Conservation (phyloP, 2,888 invertebrate species). For the Ophion ventricosus region DNA sequence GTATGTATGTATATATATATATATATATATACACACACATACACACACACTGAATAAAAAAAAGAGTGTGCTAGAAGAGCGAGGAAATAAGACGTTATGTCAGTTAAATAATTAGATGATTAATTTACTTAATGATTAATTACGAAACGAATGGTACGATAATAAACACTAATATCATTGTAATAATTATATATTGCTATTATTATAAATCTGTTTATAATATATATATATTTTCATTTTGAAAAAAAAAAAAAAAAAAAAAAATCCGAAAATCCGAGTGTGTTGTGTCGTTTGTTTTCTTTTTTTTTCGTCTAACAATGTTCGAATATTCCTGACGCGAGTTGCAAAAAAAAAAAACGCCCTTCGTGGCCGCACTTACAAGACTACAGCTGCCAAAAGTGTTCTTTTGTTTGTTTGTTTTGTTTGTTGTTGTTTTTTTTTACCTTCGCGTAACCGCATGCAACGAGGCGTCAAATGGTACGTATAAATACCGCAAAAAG, state of each 20-base stretch:
- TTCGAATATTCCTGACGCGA: constrained; percentile 23
- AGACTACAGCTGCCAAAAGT: constrained; percentile 46
- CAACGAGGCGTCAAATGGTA: constrained; percentile 68
- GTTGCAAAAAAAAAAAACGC: constrained; percentile 15
- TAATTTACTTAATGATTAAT: constrained; percentile 82
- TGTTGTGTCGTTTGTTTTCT: constrained; percentile 75
- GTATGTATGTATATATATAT: background rate
- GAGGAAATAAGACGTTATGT: constrained; percentile 60
- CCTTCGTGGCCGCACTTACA: constrained; percentile 22
- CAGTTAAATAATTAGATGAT: constrained; percentile 75
- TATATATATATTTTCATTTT: constrained; percentile 81
- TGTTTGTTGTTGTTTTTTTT: background rate
- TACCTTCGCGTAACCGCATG: constrained; percentile 55
- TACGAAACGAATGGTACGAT: constrained; percentile 77
- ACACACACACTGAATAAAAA: constrained; percentile 55
- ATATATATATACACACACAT: constrained; percentile 53
- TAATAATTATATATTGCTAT: constrained; percentile 82
- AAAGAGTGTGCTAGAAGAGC: constrained; percentile 47
- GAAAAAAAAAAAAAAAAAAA: constrained; percentile 73
- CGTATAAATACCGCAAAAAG: constrained; percentile 59
- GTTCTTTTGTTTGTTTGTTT: constrained; percentile 38
- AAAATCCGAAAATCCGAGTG: constrained; percentile 63
- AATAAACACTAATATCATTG: constrained; percentile 81
- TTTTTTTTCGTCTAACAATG: constrained; percentile 68
- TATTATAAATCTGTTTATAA: constrained; percentile 83